Evolutionary conservation across 2,797 vertebrate species (phyloP), one percentile per base, ranked within the genome.

Genomic region (Gymnoscopelus braueri): DNA sequence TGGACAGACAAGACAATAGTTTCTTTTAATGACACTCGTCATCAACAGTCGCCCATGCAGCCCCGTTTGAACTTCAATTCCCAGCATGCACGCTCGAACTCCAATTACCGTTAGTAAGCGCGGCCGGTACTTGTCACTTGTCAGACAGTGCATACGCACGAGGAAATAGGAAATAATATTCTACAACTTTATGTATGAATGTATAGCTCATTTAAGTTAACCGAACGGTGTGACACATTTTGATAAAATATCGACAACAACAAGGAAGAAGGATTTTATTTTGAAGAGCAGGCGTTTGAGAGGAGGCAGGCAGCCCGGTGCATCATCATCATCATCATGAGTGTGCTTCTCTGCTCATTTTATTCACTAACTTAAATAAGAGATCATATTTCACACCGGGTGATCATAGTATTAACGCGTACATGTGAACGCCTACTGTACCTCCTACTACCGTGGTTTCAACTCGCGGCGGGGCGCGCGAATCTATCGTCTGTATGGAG

Each of bases 21-120:
- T 1, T 11, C 89, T 91, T 19, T 92, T 88, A 91, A 92, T 82
- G 79, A 68, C 51, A 0, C 0, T 26, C 67, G 80, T 90, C 87
- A 86, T 69, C 6, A 0, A n/a, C 2, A 7, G 24, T 9, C 3
- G 24, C 50, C 54, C 24, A 19, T 19, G 19, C 19, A 1, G 24
- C 71, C 50, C 3, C 65, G 3, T 66, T 3, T 3, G 13, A 15
- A 0, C 1, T 44, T 44, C 39, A 44, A 60, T 77, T 92, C 86
- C 91, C 88, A 91, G 78, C 84, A 88, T 90, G 85, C 92, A 75
- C 83, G 63, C 81, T 88, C 76, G 61, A 82, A 81, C 83, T 85
- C 84, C 63, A 88, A 90, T 90, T 69, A 80, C 85, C 56, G 82
- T 65, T 71, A 86, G 87, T 84, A 89, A 19, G 90, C 92, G 93